Evolutionary conservation across 2,113 vertebrate genomes (phyloP).

Genomic region (Trachemys scripta): DNA sequence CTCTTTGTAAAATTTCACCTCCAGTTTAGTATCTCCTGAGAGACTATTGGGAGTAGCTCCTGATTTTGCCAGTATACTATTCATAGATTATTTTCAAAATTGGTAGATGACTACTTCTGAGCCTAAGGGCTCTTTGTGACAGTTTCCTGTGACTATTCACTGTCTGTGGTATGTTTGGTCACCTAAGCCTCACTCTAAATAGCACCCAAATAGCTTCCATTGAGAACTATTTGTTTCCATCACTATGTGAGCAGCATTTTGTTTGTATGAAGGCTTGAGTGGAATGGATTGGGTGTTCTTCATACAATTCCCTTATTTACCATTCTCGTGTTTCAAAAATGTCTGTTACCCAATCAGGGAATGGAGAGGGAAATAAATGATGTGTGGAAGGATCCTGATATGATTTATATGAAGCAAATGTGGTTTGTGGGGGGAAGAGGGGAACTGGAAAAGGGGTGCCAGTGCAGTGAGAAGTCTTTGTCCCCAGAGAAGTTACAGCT

Average conservation of each 20-base stretch:
- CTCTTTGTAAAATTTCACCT: background rate
- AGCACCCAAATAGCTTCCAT: background rate
- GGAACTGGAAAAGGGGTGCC: background rate
- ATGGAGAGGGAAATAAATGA: background rate
- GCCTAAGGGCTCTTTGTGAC: background rate
- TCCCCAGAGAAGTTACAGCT: background rate
- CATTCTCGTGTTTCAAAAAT: conserved; percentile 5
- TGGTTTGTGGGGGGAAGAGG: background rate
- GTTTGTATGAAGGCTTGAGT: conserved; percentile 22
- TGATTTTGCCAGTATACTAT: background rate
- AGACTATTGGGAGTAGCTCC: background rate
- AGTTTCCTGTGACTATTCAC: background rate
- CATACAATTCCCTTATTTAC: conserved; percentile 13
- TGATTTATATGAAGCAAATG: background rate
- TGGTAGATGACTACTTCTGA: background rate
- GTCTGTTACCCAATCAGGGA: background rate
- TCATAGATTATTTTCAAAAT: background rate
- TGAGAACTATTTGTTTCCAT: background rate
- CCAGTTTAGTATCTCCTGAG: background rate
- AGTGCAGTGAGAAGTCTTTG: background rate
- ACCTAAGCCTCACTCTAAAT: background rate
- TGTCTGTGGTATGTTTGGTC: background rate
- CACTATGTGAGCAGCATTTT: conserved; percentile 35
- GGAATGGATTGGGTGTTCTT: background rate
- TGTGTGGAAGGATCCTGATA: background rate